phyloP scores from a whole-genome alignment of 2,113 vertebrate genomes.

The Seriola quinqueradiata region DNA sequence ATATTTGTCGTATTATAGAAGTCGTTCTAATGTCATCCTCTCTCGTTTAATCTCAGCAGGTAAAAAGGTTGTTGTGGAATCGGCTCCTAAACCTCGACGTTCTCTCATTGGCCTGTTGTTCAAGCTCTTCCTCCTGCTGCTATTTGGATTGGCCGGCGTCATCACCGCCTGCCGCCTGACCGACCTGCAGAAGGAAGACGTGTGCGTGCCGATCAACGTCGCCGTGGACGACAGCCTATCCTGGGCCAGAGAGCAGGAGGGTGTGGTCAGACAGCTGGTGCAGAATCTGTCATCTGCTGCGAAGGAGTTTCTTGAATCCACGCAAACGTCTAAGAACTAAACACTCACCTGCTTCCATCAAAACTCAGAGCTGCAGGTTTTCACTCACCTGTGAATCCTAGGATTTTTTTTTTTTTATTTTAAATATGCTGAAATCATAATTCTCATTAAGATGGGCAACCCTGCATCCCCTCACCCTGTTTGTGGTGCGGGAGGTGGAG shows the following conservation, averaged over 20 bases:
- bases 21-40: neutral
- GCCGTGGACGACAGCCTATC: slow-evolving; percentile 86
- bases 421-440: slow-evolving; percentile 42
- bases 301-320: slow-evolving; percentile 82
- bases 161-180: slow-evolving; percentile 87
- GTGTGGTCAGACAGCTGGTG: slow-evolving; percentile 72
- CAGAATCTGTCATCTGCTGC: slow-evolving; percentile 77
- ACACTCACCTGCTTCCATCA: neutral
- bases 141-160: slow-evolving; percentile 80
- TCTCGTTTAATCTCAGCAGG: slow-evolving; percentile 54
- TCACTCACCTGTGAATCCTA: slow-evolving; percentile 31
- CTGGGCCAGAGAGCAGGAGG: slow-evolving; percentile 88
- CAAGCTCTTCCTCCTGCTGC: slow-evolving; percentile 83
- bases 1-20: neutral
- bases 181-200: slow-evolving; percentile 84
- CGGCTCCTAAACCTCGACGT: slow-evolving; percentile 58
- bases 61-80: slow-evolving; percentile 61
- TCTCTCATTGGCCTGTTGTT: slow-evolving; percentile 80
- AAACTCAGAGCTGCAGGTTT: slow-evolving; percentile 45
- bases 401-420: slow-evolving; percentile 31
- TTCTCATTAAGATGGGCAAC: slow-evolving; percentile 43
- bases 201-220: slow-evolving; percentile 86
- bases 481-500: slow-evolving; percentile 51
- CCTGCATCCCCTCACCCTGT: slow-evolving; percentile 30
- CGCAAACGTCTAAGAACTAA: slow-evolving; percentile 83